These are phyloP conservation scores for Gasterosteus aculeatus DNA, from an alignment of 2,113 vertebrate species.

Conservation along the genomic window DNA sequence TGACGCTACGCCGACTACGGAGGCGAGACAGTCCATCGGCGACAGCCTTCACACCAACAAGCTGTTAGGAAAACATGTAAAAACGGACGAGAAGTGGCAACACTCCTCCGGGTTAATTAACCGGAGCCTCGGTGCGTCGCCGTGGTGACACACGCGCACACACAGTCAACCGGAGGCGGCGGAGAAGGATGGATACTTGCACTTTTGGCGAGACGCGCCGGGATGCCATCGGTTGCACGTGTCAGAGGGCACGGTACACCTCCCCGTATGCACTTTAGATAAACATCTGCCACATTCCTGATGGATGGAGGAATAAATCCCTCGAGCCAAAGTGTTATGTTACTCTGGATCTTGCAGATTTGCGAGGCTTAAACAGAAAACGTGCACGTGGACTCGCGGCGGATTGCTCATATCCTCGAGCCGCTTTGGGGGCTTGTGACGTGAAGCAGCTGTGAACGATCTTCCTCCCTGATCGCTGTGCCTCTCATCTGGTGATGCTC, in stretches of 20 bases:
- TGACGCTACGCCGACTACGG: neutral
- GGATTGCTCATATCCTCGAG: neutral
- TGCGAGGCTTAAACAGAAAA: neutral
- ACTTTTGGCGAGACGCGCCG: conserved; percentile 63
- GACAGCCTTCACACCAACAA: conserved; percentile 16
- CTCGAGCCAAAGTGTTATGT: neutral
- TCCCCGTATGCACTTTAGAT: neutral
- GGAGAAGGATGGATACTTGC: conserved; percentile 50
- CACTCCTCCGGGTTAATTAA: conserved; percentile 56
- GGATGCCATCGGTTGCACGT: conserved; percentile 44
- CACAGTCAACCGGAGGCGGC: conserved; percentile 19
- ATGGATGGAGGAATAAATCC: conserved; percentile 1
- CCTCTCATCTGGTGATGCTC: neutral
- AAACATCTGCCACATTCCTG: neutral
- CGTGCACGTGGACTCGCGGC: neutral
- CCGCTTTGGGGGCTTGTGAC: neutral
- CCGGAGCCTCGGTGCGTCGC: conserved; percentile 42
- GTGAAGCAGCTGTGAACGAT: neutral
- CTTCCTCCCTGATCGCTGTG: conserved; percentile 1
- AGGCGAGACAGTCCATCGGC: conserved; percentile 6
- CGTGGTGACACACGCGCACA: conserved; percentile 33
- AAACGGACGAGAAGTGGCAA: conserved; percentile 41
- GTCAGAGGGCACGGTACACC: neutral
- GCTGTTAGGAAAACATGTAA: conserved; percentile 29
- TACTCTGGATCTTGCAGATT: neutral